A percentile compares a stretch with the other conserved stretches of the same genome.
phyloP scores from a whole-genome alignment of 2,797 vertebrate species.

The Crocidura indochinensis region DNA sequence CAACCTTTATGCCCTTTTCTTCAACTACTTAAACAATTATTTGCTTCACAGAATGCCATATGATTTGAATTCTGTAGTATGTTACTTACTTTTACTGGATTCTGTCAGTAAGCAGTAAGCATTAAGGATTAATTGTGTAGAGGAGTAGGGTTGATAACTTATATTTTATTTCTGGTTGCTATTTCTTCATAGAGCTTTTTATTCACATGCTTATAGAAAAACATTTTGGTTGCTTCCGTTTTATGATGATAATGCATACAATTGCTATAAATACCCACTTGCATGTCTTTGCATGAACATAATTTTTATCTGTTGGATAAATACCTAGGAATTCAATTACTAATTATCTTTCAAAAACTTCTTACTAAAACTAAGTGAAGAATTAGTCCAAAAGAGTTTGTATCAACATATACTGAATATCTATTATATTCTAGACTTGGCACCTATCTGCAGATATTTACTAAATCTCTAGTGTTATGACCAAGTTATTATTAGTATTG shows the following conservation, averaged over 20 bases:
- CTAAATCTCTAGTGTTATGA: neutral
- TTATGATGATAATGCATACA: neutral
- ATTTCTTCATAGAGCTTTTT: neutral
- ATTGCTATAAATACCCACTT: constrained; percentile 26
- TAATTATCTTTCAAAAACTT: constrained; percentile 13
- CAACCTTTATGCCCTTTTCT: too few species aligned
- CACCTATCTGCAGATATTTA: neutral
- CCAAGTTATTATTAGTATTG: neutral
- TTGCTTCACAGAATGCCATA: too few species aligned
- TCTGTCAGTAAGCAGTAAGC: constrained; percentile 13
- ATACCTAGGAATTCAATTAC: neutral
- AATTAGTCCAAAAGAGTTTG: constrained; percentile 14
- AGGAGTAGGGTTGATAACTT: neutral
- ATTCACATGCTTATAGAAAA: neutral
- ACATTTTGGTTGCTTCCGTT: neutral
- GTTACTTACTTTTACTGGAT: neutral
- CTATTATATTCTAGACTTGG: constrained; percentile 14
- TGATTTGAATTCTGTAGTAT: too few species aligned
- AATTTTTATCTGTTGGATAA: constrained; percentile 33
- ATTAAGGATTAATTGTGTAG: neutral
- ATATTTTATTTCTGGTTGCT: neutral
- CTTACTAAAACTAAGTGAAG: neutral
- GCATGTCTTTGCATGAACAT: neutral
- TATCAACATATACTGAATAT: constrained; percentile 2
- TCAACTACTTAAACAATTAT: too few species aligned